Conservation (phyloP, 2,888 invertebrate genomes). For the Cryptus armator region DNA sequence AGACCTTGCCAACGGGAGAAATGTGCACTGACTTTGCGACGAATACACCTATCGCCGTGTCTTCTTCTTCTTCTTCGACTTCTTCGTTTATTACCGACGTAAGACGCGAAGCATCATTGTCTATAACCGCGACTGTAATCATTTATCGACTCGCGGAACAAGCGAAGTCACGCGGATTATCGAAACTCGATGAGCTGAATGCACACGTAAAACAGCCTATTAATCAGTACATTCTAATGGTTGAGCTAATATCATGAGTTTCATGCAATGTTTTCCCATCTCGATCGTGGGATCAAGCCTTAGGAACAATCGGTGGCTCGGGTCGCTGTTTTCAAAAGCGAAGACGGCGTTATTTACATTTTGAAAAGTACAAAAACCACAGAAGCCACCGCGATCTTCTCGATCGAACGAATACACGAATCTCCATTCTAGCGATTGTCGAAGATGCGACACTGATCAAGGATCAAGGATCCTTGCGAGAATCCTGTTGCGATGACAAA, state of each 20-base stretch:
- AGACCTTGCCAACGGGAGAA: slow-evolving; percentile 63
- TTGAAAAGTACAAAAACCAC: neutral
- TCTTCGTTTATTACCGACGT: slow-evolving; percentile 62
- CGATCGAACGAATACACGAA: slow-evolving; percentile 29
- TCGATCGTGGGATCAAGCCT: slow-evolving; percentile 10
- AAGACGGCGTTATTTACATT: neutral
- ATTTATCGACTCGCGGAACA: neutral
- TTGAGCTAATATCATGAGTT: neutral
- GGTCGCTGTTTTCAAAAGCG: neutral
- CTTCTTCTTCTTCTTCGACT: slow-evolving; percentile 67
- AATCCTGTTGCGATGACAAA: slow-evolving; percentile 80
- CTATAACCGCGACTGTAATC: slow-evolving; percentile 42
- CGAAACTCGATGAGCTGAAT: slow-evolving; percentile 35
- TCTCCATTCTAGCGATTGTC: neutral
- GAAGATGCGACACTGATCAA: neutral
- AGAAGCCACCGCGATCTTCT: slow-evolving; percentile 21
- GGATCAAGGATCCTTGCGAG: too few species aligned
- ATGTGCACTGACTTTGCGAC: slow-evolving; percentile 69
- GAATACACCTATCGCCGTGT: slow-evolving; percentile 73
- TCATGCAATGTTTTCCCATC: neutral
- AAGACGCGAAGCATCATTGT: slow-evolving; percentile 56
- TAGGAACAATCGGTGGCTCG: neutral
- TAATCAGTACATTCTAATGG: slow-evolving; percentile 21
- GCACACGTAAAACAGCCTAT: slow-evolving; percentile 40
- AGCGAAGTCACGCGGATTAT: slow-evolving; percentile 41